Conservation (phyloP, 1,140 invertebrate species). For the roundworm (Caenorhabditis elegans) region WBcel235 BX284603.4:7364001-7364500, state of each 20-base stretch:
- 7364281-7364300: not conserved
- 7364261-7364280: too few species aligned
- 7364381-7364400: not conserved
- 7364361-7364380: not conserved
- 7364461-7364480: not conserved
- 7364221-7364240: not conserved
- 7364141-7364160: too few species aligned
- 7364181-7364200: not conserved
- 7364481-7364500: not conserved
- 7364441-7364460: not conserved
- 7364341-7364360: not conserved
- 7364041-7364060: too few species aligned
- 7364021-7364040: too few species aligned
- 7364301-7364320: not conserved
- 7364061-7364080: too few species aligned
- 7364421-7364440: slow-evolving; percentile 10
- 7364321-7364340: not conserved
- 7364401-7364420: not conserved
- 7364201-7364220: slow-evolving; percentile 19
- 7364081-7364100: too few species aligned
- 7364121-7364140: too few species aligned
- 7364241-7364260: too few species aligned
- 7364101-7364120: too few species aligned
- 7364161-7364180: not conserved
- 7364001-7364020: too few species aligned